These are phyloP conservation scores for Lamellibrachia columna DNA, from an alignment of 2,888 invertebrate species.

Conservation along the genomic window DNA sequence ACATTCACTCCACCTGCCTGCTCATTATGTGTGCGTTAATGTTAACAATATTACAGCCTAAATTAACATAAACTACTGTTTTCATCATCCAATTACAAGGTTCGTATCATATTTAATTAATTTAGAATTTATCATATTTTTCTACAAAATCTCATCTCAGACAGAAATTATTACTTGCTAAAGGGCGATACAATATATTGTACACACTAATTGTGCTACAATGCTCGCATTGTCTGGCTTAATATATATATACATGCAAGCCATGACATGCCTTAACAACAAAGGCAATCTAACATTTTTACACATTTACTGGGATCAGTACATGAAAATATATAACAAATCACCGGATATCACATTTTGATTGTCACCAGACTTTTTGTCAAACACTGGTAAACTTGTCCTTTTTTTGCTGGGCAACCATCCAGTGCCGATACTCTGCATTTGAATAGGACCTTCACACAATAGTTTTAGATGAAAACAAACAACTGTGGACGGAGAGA, in stretches of 20 bases:
- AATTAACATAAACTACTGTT: not conserved
- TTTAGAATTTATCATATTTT: not conserved
- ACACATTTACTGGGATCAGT: not conserved
- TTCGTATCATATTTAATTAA: not conserved
- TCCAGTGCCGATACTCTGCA: not conserved
- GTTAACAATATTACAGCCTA: not conserved
- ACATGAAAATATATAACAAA: not conserved
- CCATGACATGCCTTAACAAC: not conserved
- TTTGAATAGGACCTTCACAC: not conserved
- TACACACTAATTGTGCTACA: not conserved
- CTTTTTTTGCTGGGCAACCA: not conserved
- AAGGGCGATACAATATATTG: not conserved
- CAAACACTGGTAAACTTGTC: not conserved
- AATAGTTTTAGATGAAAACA: not conserved
- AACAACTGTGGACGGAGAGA: not conserved
- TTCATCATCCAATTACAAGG: not conserved
- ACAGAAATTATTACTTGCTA: not conserved
- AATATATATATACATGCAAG: constrained; percentile 7
- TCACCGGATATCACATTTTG: not conserved
- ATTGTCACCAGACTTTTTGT: not conserved
- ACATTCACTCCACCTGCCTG: not conserved
- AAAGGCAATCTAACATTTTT: not conserved
- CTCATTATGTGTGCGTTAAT: not conserved
- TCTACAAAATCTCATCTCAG: not conserved
- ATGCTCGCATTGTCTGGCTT: not conserved